Conservation (phyloP, 2,888 invertebrate species). For the Euclidia mi region DNA sequence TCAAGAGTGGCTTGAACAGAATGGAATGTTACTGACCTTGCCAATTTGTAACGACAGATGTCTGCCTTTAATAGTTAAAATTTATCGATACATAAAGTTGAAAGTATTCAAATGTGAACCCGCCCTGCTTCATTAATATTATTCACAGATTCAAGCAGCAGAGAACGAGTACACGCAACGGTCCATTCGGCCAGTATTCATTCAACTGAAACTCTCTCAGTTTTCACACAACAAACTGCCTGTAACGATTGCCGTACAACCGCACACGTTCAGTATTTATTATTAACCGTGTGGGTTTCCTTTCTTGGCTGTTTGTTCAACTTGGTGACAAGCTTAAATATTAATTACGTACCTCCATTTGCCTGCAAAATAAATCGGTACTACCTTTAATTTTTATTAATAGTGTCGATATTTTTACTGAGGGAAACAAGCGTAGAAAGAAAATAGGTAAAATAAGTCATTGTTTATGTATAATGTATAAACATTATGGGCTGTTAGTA, state of each 20-base stretch:
- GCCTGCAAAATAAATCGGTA: conserved; percentile 21
- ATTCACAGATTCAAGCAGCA: background rate
- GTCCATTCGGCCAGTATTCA: conserved; percentile 5
- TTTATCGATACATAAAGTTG: no score
- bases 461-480: no score
- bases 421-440: background rate
- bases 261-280: conserved; percentile 38
- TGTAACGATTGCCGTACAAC: conserved; percentile 27
- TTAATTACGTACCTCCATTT: conserved; percentile 34
- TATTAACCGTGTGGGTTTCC: conserved; percentile 35
- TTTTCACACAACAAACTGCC: conserved; percentile 9
- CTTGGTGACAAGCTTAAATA: conserved; percentile 49
- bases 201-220: conserved; percentile 2
- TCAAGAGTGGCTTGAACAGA: no score
- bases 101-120: no score
- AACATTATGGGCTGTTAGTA: background rate
- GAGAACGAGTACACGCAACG: background rate
- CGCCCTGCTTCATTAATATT: background rate
- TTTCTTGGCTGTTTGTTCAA: conserved; percentile 22
- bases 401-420: conserved; percentile 2
- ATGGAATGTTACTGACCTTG: no score
- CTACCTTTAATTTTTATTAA: conserved; percentile 20
- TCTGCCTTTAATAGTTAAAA: no score
- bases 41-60: no score
- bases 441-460: no score